A percentile compares a stretch with the other conserved stretches of the same genome.
These are phyloP conservation scores for Drosophila nikananu DNA, from an alignment of 1,140 invertebrate genomes.

Conservation along the genomic window DNA sequence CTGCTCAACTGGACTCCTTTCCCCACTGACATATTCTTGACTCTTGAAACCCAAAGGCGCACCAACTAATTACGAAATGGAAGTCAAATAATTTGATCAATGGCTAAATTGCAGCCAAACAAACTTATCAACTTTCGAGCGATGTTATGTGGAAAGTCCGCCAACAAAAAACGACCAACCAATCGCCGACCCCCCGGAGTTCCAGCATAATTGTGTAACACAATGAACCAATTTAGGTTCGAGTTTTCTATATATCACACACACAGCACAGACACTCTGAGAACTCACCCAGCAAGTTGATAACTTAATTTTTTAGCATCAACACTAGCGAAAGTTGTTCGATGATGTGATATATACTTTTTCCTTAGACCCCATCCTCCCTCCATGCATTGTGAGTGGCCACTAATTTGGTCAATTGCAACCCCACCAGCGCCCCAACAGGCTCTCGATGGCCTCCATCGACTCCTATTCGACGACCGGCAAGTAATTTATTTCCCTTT, in stretches of 20 bases:
- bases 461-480: background rate
- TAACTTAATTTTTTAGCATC: constrained; percentile 65
- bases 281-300: constrained; percentile 42
- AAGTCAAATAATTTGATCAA: constrained; percentile 48
- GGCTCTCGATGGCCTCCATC: constrained; percentile 2
- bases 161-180: constrained; percentile 1
- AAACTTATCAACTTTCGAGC: constrained; percentile 18
- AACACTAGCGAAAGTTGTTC: constrained; percentile 32
- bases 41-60: background rate
- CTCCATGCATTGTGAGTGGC: constrained; percentile 8
- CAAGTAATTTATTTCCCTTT: constrained; percentile 75
- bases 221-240: constrained; percentile 63
- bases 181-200: background rate
- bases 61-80: constrained; percentile 41
- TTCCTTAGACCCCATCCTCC: background rate
- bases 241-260: constrained; percentile 35
- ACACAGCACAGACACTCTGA: background rate
- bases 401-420: constrained; percentile 56
- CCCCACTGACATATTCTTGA: background rate
- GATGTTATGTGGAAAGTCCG: constrained; percentile 8
- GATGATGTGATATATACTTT: constrained; percentile 38
- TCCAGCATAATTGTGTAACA: constrained; percentile 61
- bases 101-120: constrained; percentile 19
- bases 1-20: background rate
- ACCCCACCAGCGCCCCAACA: background rate